A percentile compares a stretch with the other conserved stretches of the same genome.
Evolutionary conservation across 2,888 invertebrate species (phyloP).

Genomic region (Incurvaria masculella): DNA sequence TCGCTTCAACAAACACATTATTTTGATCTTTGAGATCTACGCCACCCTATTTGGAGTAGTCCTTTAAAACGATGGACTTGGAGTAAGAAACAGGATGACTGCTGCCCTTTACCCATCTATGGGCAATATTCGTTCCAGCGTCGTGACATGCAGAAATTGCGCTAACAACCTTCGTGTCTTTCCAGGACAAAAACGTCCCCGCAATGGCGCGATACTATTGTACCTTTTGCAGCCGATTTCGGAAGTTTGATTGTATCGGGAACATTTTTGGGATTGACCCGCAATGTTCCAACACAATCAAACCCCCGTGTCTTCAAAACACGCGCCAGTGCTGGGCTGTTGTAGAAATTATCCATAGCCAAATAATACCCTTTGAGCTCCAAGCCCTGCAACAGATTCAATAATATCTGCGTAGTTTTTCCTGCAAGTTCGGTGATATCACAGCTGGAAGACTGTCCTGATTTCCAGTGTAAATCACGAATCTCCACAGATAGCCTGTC

Average conservation of each 20-base stretch:
- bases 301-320: conserved; percentile 8
- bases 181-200: conserved; percentile 15
- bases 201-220: conserved; percentile 9
- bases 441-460: background rate
- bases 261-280: conserved; percentile 6
- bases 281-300: conserved; percentile 8
- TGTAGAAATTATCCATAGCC: conserved; percentile 4
- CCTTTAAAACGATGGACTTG: conserved; percentile 12
- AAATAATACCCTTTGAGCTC: background rate
- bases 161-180: conserved; percentile 14
- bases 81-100: background rate
- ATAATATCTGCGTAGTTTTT: background rate
- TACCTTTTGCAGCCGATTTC: conserved; percentile 8
- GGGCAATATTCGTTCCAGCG: conserved; percentile 1
- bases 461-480: conserved; percentile 1
- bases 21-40: conserved; percentile 19
- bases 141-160: conserved; percentile 16
- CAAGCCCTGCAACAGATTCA: conserved; percentile 5
- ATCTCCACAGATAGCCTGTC: conserved; percentile 1
- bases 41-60: conserved; percentile 16
- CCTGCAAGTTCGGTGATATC: background rate
- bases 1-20: conserved; percentile 17
- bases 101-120: conserved; percentile 8
- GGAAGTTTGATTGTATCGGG: conserved; percentile 9
- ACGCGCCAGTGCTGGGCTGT: conserved; percentile 2